phyloP scores from a whole-genome alignment of 2,113 vertebrate species.

The Gopherus evgoodei region DNA sequence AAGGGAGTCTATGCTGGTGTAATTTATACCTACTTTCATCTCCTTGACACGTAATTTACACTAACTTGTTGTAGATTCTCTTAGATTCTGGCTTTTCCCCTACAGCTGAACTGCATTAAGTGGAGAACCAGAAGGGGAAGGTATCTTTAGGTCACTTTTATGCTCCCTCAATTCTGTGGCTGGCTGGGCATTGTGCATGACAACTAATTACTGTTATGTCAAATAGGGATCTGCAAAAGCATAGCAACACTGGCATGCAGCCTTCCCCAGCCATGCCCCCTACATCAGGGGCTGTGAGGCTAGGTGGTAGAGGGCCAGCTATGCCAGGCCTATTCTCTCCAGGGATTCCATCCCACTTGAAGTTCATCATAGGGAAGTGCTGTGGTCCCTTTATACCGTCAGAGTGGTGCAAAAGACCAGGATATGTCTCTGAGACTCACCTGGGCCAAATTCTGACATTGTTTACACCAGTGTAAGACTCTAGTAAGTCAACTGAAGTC shows the following conservation, averaged over 20 bases:
- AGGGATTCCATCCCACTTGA: neutral
- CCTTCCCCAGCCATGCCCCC: neutral
- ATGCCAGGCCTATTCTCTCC: neutral
- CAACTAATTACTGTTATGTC: neutral
- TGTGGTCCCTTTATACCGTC: neutral
- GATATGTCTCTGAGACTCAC: neutral
- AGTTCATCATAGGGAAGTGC: neutral
- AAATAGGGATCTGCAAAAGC: neutral
- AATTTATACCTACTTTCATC: neutral
- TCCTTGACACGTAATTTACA: neutral
- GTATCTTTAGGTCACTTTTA: neutral
- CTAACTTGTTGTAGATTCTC: neutral
- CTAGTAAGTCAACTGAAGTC: neutral
- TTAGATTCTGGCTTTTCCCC: neutral
- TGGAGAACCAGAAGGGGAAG: accelerated
- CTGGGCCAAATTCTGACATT: neutral
- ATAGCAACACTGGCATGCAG: neutral
- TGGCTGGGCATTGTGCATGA: neutral
- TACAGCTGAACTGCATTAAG: neutral
- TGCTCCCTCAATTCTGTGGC: neutral
- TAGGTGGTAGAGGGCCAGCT: neutral
- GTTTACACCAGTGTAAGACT: neutral
- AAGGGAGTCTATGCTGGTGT: neutral
- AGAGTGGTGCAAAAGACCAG: neutral
- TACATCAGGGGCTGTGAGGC: neutral